Evolutionary conservation across 2,888 invertebrate species (phyloP).

Genomic region (Callyntrura guangdongensis): DNA sequence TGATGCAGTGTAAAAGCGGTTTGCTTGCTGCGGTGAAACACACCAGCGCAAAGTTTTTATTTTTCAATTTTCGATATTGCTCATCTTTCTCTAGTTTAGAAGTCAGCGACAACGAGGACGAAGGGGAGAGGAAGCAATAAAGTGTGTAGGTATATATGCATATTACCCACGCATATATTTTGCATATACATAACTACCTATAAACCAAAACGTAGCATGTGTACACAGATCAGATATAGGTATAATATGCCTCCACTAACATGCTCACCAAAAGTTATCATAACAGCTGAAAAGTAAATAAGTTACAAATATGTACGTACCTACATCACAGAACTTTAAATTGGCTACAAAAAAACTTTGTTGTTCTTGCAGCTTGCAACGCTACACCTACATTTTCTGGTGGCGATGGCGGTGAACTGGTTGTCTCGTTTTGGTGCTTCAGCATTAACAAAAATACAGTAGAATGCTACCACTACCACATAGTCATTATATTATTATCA

Average conservation of each 20-base stretch:
- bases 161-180: conserved; percentile 12
- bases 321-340: neutral
- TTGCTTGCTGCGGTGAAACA: neutral
- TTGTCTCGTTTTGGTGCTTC: conserved; percentile 43
- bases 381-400: conserved; percentile 42
- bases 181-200: no score
- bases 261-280: conserved; percentile 24
- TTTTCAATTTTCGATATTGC: conserved; percentile 60
- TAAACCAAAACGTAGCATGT: no score
- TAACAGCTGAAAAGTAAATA: conserved; percentile 59
- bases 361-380: conserved; percentile 32
- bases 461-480: neutral
- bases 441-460: neutral
- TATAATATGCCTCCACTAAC: no score
- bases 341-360: neutral
- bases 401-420: conserved; percentile 2
- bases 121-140: conserved; percentile 40
- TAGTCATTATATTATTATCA: conserved; percentile 4
- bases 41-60: conserved; percentile 27
- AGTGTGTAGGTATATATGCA: neutral
- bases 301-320: conserved; percentile 29
- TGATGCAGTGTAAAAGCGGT: neutral
- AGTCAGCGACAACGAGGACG: neutral
- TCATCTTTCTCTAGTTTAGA: conserved; percentile 30
- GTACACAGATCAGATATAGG: no score